Conservation (phyloP, 2,113 vertebrate genomes). For the Antechinus stuartii region DNA sequence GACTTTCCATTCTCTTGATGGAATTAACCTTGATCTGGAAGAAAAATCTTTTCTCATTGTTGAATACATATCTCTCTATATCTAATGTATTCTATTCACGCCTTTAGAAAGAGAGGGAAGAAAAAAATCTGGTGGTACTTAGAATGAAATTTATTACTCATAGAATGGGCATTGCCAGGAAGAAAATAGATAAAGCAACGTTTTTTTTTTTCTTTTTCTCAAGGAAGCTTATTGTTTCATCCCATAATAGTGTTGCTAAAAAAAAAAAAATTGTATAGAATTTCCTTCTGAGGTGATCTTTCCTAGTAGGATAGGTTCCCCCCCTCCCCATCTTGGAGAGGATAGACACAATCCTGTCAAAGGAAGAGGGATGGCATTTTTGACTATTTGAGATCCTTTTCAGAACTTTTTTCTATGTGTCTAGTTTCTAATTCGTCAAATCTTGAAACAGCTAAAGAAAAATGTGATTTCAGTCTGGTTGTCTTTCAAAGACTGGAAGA, state of each 20-base stretch:
- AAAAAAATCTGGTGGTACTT: not conserved
- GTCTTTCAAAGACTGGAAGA: not conserved
- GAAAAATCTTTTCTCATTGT: slow-evolving; percentile 59
- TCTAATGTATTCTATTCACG: slow-evolving; percentile 54
- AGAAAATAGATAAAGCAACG: slow-evolving; percentile 55
- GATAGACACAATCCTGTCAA: slow-evolving; percentile 52
- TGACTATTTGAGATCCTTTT: slow-evolving; percentile 58
- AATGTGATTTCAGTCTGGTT: slow-evolving; percentile 36
- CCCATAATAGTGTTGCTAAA: slow-evolving; percentile 45
- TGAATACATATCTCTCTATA: slow-evolving; percentile 59
- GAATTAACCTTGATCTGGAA: slow-evolving; percentile 71
- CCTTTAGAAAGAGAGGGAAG: not conserved
- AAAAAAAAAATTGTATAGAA: not conserved
- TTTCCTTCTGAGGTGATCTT: slow-evolving; percentile 46
- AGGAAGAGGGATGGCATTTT: slow-evolving; percentile 7
- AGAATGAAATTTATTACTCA: slow-evolving; percentile 55
- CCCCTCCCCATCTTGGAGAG: not conserved
- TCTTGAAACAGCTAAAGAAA: slow-evolving; percentile 45
- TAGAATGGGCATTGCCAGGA: slow-evolving; percentile 57
- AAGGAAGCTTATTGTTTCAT: slow-evolving; percentile 64
- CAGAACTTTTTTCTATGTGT: slow-evolving; percentile 40
- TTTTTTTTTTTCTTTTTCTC: slow-evolving; percentile 41
- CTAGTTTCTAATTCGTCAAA: slow-evolving; percentile 48
- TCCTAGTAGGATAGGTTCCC: slow-evolving; percentile 51
- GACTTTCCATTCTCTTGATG: slow-evolving; percentile 69